These are phyloP conservation scores for Leucozona laternaria DNA, from an alignment of 2,888 invertebrate genomes.

Conservation along the genomic window DNA sequence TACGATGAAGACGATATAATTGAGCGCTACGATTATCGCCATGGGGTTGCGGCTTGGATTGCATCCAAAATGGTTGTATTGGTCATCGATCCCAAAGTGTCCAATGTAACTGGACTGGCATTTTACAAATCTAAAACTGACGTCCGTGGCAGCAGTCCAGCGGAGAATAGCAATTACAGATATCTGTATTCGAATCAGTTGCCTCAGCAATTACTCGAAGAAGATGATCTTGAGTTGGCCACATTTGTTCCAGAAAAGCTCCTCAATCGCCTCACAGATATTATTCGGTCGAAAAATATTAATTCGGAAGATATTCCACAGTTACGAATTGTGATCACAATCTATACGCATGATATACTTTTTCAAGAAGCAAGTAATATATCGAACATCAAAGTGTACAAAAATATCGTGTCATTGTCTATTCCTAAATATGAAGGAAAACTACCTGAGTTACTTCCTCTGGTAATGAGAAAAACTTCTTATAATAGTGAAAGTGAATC, in stretches of 20 bases:
- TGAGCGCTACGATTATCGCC: background rate
- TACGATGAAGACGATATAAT: background rate
- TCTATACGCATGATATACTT: constrained; percentile 85
- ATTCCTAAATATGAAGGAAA: constrained; percentile 86
- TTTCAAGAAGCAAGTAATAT: constrained; percentile 84
- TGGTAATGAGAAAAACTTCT: constrained; percentile 81
- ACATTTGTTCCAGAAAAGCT: constrained; percentile 85
- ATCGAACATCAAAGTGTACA: constrained; percentile 79
- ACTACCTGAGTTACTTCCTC: constrained; percentile 85
- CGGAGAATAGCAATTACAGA: constrained; percentile 75
- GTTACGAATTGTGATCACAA: background rate
- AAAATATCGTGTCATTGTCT: constrained; percentile 86
- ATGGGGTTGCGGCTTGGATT: constrained; percentile 79
- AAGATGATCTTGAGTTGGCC: constrained; percentile 85
- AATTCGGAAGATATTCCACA: background rate
- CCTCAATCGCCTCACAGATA: constrained; percentile 81
- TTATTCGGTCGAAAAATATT: no score
- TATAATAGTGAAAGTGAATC: constrained; percentile 67
- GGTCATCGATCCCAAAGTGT: constrained; percentile 79
- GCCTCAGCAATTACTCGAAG: constrained; percentile 84
- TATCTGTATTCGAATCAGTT: constrained; percentile 83
- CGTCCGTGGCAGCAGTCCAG: background rate
- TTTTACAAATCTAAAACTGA: constrained; percentile 75
- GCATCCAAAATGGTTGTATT: constrained; percentile 80
- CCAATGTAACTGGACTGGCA: constrained; percentile 81